phyloP scores from a whole-genome alignment of 2,113 vertebrate genomes.

The Octodon degus region DNA sequence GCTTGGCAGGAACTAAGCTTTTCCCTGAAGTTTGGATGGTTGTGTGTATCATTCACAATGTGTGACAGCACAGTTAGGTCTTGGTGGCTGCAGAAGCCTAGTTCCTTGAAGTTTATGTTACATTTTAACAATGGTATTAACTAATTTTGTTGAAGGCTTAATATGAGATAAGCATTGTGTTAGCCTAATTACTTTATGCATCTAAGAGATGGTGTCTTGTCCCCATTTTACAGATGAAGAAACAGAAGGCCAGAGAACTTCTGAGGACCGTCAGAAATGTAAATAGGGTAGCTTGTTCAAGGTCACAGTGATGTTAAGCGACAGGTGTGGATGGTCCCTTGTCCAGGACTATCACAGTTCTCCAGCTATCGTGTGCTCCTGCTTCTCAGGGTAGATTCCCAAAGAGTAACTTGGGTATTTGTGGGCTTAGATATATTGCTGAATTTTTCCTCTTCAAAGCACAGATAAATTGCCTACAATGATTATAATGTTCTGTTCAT shows the following conservation, averaged over 20 bases:
- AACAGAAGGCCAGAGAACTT: not conserved
- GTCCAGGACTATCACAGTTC: not conserved
- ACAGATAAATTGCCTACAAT: slow-evolving; percentile 54
- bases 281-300: not conserved
- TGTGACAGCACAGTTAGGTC: not conserved
- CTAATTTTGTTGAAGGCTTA: not conserved
- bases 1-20: not conserved
- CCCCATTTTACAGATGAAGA: slow-evolving; percentile 33
- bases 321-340: not conserved
- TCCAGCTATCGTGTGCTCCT: not conserved
- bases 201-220: not conserved
- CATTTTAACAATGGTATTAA: not conserved
- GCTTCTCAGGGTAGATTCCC: not conserved
- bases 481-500: slow-evolving; percentile 62
- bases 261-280: not conserved
- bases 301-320: not conserved
- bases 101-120: not conserved
- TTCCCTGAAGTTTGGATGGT: not conserved
- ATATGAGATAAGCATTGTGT: not conserved
- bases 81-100: not conserved
- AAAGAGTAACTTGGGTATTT: slow-evolving; percentile 47
- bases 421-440: slow-evolving; percentile 19
- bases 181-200: not conserved
- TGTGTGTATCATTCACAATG: too few relatives aligned
- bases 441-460: slow-evolving; percentile 36